Evolutionary conservation across 2,797 vertebrate species (phyloP).

Genomic region (Oreochromis mossambicus): DNA sequence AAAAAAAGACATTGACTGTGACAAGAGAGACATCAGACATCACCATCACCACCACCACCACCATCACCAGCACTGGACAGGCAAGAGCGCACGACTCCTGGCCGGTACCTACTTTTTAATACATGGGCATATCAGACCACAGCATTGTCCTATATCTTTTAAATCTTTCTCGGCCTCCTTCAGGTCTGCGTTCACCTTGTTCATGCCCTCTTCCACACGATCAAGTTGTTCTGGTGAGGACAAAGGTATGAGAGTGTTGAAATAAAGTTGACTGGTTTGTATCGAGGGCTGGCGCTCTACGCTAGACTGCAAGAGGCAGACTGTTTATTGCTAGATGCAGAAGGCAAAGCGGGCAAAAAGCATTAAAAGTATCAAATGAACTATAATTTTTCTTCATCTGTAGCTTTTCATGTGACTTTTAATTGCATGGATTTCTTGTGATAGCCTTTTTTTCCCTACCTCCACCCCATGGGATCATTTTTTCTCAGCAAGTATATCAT

Average conservation of each 20-base stretch:
- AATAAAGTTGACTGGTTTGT: slow-evolving; percentile 77
- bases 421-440: not conserved
- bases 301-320: slow-evolving; percentile 45
- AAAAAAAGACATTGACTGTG: slow-evolving; percentile 97
- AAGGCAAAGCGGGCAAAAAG: slow-evolving; percentile 50
- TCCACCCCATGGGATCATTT: not conserved
- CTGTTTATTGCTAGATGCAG: slow-evolving; percentile 12
- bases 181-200: slow-evolving; percentile 99
- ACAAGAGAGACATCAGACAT: slow-evolving; percentile 86
- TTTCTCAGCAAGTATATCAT: not conserved
- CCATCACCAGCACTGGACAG: slow-evolving; percentile 86
- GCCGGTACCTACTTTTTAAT: slow-evolving; percentile 98
- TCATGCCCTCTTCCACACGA: slow-evolving; percentile 99
- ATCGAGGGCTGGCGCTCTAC: slow-evolving; percentile 27
- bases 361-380: not conserved
- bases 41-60: slow-evolving; percentile 61
- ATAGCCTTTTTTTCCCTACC: slow-evolving; percentile 11
- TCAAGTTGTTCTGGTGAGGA: slow-evolving; percentile 99
- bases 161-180: slow-evolving; percentile 99
- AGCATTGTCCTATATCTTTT: slow-evolving; percentile 99
- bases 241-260: slow-evolving; percentile 98
- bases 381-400: not conserved
- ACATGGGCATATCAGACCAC: slow-evolving; percentile 99
- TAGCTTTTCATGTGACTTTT: not conserved
- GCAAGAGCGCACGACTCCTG: slow-evolving; percentile 82